Percentiles rank a stretch among this genome's conserved stretches.
Conservation (phyloP, 2,113 vertebrate species). For the Pandion haliaetus region DNA sequence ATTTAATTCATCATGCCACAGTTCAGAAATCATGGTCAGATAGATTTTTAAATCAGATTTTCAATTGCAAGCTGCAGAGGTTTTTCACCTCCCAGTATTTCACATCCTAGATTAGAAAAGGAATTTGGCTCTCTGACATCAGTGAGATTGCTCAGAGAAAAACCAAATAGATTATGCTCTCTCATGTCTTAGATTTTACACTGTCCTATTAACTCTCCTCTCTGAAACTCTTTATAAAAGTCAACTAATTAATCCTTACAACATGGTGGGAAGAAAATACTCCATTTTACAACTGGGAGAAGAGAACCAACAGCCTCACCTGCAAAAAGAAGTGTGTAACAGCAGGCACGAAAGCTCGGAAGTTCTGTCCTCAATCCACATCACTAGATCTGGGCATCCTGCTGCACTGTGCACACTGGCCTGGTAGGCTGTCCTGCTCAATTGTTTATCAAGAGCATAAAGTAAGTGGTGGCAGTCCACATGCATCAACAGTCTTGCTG, state of each 20-base stretch:
- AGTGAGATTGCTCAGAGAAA: background rate
- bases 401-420: background rate
- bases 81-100: constrained; percentile 17
- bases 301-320: background rate
- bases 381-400: background rate
- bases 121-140: background rate
- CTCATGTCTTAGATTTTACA: background rate
- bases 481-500: constrained; percentile 27
- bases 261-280: background rate
- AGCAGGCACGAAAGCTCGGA: background rate
- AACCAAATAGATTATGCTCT: background rate
- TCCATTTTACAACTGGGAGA: background rate
- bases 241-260: background rate
- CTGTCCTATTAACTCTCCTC: background rate
- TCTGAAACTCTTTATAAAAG: background rate
- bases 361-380: background rate
- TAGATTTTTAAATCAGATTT: constrained; percentile 16
- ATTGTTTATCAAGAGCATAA: background rate
- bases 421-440: background rate
- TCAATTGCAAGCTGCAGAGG: background rate
- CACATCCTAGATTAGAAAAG: background rate
- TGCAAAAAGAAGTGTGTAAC: background rate
- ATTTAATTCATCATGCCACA: background rate
- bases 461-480: background rate
- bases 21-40: constrained; percentile 14